phyloP scores from a whole-genome alignment of 2,797 vertebrate species.

The Cossypha polioptera region DNA sequence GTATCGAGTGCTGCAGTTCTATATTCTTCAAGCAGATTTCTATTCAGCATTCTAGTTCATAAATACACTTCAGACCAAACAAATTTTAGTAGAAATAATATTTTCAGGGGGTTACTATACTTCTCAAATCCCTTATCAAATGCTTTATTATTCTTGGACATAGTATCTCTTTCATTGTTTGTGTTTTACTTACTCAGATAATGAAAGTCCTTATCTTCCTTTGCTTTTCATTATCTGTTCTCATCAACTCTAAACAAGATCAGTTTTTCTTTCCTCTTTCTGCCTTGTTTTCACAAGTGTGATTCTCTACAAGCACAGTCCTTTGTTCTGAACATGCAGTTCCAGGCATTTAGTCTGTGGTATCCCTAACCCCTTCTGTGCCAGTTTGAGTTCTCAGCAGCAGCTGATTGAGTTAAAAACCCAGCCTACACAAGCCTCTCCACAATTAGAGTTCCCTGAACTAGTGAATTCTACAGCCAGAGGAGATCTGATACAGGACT shows the following conservation, averaged over 20 bases:
- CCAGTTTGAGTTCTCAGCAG: neutral
- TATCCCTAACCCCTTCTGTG: neutral
- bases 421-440: neutral
- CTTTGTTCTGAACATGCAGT: neutral
- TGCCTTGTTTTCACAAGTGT: neutral
- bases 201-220: conserved; percentile 7
- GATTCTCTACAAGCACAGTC: neutral
- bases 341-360: fast-evolving
- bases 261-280: neutral
- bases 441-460: neutral
- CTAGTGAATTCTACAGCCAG: neutral
- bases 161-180: neutral
- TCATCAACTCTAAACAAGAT: neutral
- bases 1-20: neutral
- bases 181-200: neutral
- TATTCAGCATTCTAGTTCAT: neutral
- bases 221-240: neutral
- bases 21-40: neutral
- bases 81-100: neutral
- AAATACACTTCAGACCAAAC: neutral
- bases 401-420: neutral
- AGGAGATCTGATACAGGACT: neutral
- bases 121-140: neutral
- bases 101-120: neutral
- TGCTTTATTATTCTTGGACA: neutral